Evolutionary conservation across 2,113 vertebrate genomes (phyloP), one percentile per base, ranked within the genome.

Genomic region (Notiomystis cincta): DNA sequence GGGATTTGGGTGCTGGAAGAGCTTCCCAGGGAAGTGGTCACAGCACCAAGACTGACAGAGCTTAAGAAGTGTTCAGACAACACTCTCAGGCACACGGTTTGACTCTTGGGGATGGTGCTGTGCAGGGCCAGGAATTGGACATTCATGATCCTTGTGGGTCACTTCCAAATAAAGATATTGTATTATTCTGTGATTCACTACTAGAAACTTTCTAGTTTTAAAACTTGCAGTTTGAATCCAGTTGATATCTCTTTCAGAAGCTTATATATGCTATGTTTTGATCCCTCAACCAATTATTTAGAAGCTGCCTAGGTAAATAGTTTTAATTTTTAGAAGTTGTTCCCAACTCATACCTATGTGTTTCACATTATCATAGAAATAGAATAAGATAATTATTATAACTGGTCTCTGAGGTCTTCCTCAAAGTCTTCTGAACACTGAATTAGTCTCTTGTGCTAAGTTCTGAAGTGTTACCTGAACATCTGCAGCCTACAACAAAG

Each of bases 1-100:
- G 2, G 30, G 2, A 14, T 4, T 0, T 61, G 28, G 24, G 5
- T 8, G 6, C n/a, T 35, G 70, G 37, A 40, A 47, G 24, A 47
- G 16, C 9, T 40, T 4, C 11, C 17, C 40, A 40, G 14, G 16
- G 17, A 9, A 54, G 10, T 11, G 30, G 30, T 31, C 24, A 25
- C 21, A 61, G 12, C n/a, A 61, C 7, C 20, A 82, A 40, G 5
- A 6, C 8, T 54, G 30, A 35, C n/a, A 61, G 40, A 54, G n/a
- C 27, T 76, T 8, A 54, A 25, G 42, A 40, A 53, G 16, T 14
- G 24, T 45, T 67, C 40, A 19, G 20, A 22, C 16, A 45, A 22
- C 6, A 7, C 5, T 30, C 20, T 31, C 7, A 12, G 30, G 14
- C 21, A 18, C 2, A 7, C 31, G 7, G 5, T 16, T 11, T 47